Conservation (phyloP, 30 jellyfish, hydroid and myxozoan genomes). For the Chrysaora quinquecirrha region DNA sequence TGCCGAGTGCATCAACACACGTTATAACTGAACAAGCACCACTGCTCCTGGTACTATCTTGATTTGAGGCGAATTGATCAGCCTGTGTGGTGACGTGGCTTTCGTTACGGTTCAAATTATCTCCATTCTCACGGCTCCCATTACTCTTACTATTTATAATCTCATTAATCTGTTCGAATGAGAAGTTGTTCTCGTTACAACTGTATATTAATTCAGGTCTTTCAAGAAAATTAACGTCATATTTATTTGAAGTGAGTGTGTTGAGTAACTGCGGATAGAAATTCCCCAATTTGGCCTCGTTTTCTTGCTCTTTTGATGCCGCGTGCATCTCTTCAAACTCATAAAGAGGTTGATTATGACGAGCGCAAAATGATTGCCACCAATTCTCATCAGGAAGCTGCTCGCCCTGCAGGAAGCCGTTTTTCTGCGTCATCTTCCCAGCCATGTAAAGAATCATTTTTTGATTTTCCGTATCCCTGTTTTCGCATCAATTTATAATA, state of each 20-base stretch:
- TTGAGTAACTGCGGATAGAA: conserved; percentile 39
- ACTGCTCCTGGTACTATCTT: too few relatives aligned
- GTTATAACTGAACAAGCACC: conserved; percentile 28
- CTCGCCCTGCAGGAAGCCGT: conserved; percentile 20
- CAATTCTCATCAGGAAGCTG: conserved; percentile 26
- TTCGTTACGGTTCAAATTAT: background rate
- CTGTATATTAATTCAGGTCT: conserved; percentile 42
- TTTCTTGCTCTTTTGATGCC: conserved; percentile 16
- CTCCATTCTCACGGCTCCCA: background rate
- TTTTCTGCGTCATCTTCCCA: conserved; percentile 16
- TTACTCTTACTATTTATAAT: background rate
- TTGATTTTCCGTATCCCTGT: conserved; percentile 56
- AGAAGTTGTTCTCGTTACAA: conserved; percentile 38
- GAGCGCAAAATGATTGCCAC: conserved; percentile 55
- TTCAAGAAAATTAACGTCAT: conserved; percentile 42
- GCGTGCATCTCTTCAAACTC: conserved; percentile 18
- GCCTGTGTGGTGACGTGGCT: background rate
- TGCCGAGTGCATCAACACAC: conserved; percentile 52
- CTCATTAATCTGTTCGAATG: conserved; percentile 2
- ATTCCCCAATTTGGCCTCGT: conserved; percentile 2
- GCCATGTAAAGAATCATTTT: conserved; percentile 60
- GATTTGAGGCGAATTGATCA: background rate
- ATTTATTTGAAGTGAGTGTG: conserved; percentile 32
- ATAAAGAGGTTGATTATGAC: conserved; percentile 36
- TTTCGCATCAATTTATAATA: conserved; percentile 45